Evolutionary conservation across 2,888 invertebrate genomes (phyloP), one percentile per base, ranked within the genome.

Genomic region (Fissipunctia ypsillon): DNA sequence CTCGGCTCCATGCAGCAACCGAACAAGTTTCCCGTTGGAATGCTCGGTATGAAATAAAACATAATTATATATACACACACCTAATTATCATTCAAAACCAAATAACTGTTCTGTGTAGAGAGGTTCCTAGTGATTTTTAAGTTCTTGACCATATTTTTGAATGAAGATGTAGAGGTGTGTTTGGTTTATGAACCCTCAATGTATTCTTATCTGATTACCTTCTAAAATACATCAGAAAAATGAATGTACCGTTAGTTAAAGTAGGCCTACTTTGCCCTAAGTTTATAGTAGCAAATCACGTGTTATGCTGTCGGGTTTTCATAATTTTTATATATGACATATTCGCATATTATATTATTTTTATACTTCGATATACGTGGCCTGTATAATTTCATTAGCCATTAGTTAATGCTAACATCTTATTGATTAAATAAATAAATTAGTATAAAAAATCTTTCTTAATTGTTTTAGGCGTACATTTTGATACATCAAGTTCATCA

Each of bases 1-100:
- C 98, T 99, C 76, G 98, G 98, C 88, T 98, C 98, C 86, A 97
- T 97, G 90, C 98, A 98, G 76, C 95, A 94, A 83, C 93, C 95
- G 5, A 95, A 96, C 87, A 96, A 98, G 91, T 99, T 99, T 93
- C 99, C 99, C 0, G 98, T 99, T 45, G 99, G 99, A 73, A 99
- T 99, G 98, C 96, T 99, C 68, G 99, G 98, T 98, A 92, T 95
- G 97, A 48, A 45, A 63, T 31, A 63, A 43, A 28, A 61, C 12
- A 12, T 41, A n/a, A n/a, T n/a, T n/a, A n/a, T n/a, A n/a, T n/a
- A n/a, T n/a, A n/a, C n/a, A n/a, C n/a, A n/a, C n/a, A n/a, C n/a
- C n/a, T n/a, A n/a, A n/a, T n/a, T n/a, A n/a, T n/a, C n/a, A n/a
- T n/a, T n/a, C n/a, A n/a, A n/a, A n/a, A n/a, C n/a, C n/a, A n/a